A percentile compares a stretch with the other conserved stretches of the same genome.
Conservation (phyloP, 2,888 invertebrate species). For the Hirtodrosophila trivittata region DNA sequence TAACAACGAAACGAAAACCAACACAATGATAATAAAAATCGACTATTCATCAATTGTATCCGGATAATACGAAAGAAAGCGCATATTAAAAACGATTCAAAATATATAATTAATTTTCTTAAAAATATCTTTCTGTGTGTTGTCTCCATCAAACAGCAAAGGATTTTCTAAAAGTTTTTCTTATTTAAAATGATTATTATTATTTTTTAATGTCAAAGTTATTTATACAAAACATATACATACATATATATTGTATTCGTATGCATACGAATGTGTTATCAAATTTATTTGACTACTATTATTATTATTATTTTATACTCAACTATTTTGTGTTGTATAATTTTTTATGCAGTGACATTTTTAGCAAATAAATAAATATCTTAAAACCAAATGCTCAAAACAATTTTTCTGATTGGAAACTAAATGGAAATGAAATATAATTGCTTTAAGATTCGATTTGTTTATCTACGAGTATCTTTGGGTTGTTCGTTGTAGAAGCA, state of each 20-base stretch:
- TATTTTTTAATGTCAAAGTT: too few species aligned
- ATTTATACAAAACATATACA: slow-evolving; percentile 49
- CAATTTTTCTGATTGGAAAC: too few species aligned
- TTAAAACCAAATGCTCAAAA: slow-evolving; percentile 28
- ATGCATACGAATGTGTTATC: slow-evolving; percentile 75
- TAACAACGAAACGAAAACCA: slow-evolving; percentile 72
- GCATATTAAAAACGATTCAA: slow-evolving; percentile 65
- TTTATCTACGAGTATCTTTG: too few species aligned
- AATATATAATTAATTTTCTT: slow-evolving; percentile 47
- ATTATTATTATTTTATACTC: slow-evolving; percentile 64
- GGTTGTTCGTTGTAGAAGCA: too few species aligned
- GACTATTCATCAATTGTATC: slow-evolving; percentile 63
- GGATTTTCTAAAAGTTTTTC: slow-evolving; percentile 34
- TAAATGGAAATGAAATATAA: too few species aligned
- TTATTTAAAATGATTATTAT: slow-evolving; percentile 41
- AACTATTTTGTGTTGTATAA: slow-evolving; percentile 76
- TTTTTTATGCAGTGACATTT: slow-evolving; percentile 75
- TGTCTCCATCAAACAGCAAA: slow-evolving; percentile 33
- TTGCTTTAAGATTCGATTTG: too few species aligned
- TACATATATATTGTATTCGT: slow-evolving; percentile 54
- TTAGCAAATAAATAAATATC: slow-evolving; percentile 70
- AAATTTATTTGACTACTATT: slow-evolving; percentile 62
- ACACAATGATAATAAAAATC: slow-evolving; percentile 50
- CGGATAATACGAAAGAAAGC: slow-evolving; percentile 76
- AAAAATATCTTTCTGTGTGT: slow-evolving; percentile 32